Base-by-base conservation (phyloP, 1,140 invertebrate species). In the Campodea augens region DNA sequence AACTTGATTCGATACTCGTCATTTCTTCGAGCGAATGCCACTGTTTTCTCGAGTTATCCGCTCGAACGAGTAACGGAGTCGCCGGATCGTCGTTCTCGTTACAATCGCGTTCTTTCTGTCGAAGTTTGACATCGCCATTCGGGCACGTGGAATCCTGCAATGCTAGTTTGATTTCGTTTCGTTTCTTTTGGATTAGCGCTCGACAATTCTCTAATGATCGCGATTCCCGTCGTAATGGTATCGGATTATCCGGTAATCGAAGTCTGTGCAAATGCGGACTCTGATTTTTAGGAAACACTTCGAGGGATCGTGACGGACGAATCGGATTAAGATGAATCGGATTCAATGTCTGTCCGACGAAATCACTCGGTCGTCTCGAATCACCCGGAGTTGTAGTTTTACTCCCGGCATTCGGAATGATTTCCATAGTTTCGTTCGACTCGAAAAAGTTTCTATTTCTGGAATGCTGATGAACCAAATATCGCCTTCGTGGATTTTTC, bases 21-120 rank as follows among this genome's bases (percentile, higher is more conserved):
- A 59, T 52, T 19, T 55, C 53, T 65, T 84, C 80, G 20, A 83
- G 61, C n/a, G 81, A 84, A 51, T 71, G 73, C 75, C 79, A 84
- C 52, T 76, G 69, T 60, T 81, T 80, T 20, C 71, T 25, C 25
- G 15, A 19, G 29, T 48, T 45, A 25, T 15, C 25, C 5, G 24
- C 44, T 22, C 15, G 23, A 21, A 29, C 25, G 19, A 48, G 36
- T 0, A 48, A 37, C 4, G 47, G 47, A 24, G 44, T 39, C 21
- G 29, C 22, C 5, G 44, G 24, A 32, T 47, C 46, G 22, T 47
- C 46, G 12, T 21, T 64, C 41, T 73, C 64, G 3, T 63, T 61
- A 49, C 73, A 69, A 41, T 61, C 61, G 25, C 51, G 51, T 25
- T 55, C 56, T 25, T 58, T 49, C 21, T 51, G 58, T 51, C 38